These are phyloP conservation scores for Cheumatopsyche charites DNA, from an alignment of 1,140 invertebrate species.

Conservation along the genomic window DNA sequence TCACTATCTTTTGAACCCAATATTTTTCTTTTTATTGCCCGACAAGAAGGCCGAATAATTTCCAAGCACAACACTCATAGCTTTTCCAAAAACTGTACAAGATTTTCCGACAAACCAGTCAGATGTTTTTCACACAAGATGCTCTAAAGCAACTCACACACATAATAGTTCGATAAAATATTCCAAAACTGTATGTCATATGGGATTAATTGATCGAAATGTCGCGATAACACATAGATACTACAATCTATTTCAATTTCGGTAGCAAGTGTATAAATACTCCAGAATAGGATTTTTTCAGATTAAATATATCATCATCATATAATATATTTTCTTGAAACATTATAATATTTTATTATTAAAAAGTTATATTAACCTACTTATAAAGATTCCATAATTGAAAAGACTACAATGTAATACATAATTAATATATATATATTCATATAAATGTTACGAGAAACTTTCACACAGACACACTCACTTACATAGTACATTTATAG, in stretches of 20 bases:
- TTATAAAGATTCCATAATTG: conserved; percentile 44
- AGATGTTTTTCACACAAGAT: neutral
- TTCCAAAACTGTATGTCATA: too few relatives aligned
- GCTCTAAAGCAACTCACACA: too few relatives aligned
- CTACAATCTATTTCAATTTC: conserved; percentile 11
- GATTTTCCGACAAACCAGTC: neutral
- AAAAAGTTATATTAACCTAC: conserved; percentile 40
- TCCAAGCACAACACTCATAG: conserved; percentile 7
- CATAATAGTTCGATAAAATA: too few relatives aligned
- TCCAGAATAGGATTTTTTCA: conserved; percentile 18
- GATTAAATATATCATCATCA: conserved; percentile 24
- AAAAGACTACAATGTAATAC: conserved; percentile 43
- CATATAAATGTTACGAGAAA: conserved; percentile 42
- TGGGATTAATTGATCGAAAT: conserved; percentile 2
- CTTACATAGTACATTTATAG: conserved; percentile 6
- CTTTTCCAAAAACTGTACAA: neutral
- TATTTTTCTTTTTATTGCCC: conserved; percentile 36
- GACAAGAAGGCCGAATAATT: conserved; percentile 10
- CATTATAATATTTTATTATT: conserved; percentile 26
- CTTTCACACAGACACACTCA: conserved; percentile 47
- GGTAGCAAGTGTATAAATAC: conserved; percentile 14
- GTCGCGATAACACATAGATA: conserved; percentile 1
- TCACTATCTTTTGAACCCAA: conserved; percentile 27
- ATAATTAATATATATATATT: too few relatives aligned
- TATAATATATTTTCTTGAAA: conserved; percentile 18